phyloP scores from a whole-genome alignment of 2,113 vertebrate species.

The Ellobius talpinus region DNA sequence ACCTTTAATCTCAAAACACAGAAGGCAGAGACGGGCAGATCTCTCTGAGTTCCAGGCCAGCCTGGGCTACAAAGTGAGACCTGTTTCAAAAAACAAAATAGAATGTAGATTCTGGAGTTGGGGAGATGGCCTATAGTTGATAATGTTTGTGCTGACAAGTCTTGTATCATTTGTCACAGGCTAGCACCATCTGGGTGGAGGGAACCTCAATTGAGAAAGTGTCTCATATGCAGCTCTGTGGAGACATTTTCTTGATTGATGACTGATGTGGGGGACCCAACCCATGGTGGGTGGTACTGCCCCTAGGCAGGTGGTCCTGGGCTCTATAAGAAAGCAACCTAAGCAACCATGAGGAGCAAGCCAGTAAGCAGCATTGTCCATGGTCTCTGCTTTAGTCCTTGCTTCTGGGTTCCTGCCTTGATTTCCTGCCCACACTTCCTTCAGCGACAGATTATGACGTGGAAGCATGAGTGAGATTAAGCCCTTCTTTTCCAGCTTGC shows the following conservation, averaged over 20 bases:
- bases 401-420: background rate
- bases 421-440: background rate
- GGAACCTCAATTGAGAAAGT: background rate
- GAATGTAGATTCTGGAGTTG: no score
- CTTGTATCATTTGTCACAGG: background rate
- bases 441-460: background rate
- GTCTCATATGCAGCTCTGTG: background rate
- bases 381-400: background rate
- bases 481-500: background rate
- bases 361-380: background rate
- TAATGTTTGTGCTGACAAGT: background rate
- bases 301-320: background rate
- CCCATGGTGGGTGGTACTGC: background rate
- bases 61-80: background rate
- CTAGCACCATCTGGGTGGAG: background rate
- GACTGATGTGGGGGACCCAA: background rate
- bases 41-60: background rate
- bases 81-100: background rate
- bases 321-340: background rate
- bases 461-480: background rate
- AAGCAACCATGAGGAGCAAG: background rate
- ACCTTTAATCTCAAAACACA: no score
- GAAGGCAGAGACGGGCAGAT: background rate
- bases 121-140: background rate
- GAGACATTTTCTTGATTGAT: background rate